Conservation (phyloP, 2,888 invertebrate genomes). For the Hemithea aestivaria region DNA sequence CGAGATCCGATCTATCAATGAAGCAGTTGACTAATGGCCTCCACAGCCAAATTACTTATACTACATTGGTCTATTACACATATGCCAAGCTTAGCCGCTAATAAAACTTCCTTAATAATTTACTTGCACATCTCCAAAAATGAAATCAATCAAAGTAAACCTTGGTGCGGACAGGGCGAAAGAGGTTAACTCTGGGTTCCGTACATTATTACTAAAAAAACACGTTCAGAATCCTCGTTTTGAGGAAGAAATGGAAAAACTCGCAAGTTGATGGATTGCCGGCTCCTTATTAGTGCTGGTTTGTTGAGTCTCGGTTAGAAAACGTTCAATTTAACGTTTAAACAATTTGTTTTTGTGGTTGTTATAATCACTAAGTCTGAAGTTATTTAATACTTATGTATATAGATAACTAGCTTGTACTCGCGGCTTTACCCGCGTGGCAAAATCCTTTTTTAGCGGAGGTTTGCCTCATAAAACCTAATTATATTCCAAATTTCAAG, state of each 20-base stretch:
- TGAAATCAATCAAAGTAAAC: constrained; percentile 22
- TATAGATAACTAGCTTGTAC: too few relatives aligned
- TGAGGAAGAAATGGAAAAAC: constrained; percentile 37
- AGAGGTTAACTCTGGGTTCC: constrained; percentile 20
- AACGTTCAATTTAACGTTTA: constrained; percentile 27
- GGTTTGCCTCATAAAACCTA: too few relatives aligned
- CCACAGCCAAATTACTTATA: too few relatives aligned
- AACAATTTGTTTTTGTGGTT: constrained; percentile 13
- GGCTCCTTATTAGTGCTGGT: constrained; percentile 41
- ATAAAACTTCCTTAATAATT: too few relatives aligned
- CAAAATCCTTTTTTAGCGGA: too few relatives aligned
- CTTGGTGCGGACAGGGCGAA: constrained; percentile 12
- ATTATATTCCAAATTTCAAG: too few relatives aligned
- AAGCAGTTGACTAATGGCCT: too few relatives aligned
- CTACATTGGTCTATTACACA: constrained; percentile 16
- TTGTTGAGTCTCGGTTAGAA: constrained; percentile 24
- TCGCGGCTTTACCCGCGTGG: too few relatives aligned
- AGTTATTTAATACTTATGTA: too few relatives aligned
- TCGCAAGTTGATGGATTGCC: constrained; percentile 47
- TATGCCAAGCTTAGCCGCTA: too few relatives aligned
- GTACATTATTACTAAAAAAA: constrained; percentile 30
- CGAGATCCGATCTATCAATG: too few relatives aligned
- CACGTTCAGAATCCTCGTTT: constrained; percentile 40
- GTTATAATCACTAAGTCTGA: neutral
- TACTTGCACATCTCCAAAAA: constrained; percentile 10